Percentiles rank a stretch among this genome's conserved stretches.
These are phyloP conservation scores for Motacilla tschutschensis DNA, from an alignment of 2,113 vertebrate species.

Conservation along the genomic window DNA sequence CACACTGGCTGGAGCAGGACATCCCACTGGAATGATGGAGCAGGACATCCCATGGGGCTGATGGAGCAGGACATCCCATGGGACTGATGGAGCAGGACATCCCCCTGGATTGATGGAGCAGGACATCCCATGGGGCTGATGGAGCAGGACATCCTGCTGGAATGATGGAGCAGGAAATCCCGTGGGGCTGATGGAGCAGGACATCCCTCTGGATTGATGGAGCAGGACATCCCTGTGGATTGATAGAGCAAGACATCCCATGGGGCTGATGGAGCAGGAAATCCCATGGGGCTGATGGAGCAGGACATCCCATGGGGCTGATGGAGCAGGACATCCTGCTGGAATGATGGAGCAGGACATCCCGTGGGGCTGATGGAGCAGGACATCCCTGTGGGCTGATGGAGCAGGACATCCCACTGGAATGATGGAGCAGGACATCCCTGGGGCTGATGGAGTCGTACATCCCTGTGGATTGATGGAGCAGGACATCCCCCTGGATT, in stretches of 20 bases:
- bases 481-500: rapidly evolving
- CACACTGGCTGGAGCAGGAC: rapidly evolving
- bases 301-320: neutral
- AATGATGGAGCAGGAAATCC: rapidly evolving
- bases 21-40: neutral
- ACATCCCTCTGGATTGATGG: rapidly evolving
- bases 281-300: neutral
- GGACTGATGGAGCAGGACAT: neutral
- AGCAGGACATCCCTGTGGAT: too few relatives aligned
- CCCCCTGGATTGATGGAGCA: neutral
- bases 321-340: too few relatives aligned
- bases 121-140: rapidly evolving
- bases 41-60: neutral
- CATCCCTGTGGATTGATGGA: neutral
- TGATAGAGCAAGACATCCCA: too few relatives aligned
- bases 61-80: neutral
- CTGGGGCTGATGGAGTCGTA: neutral
- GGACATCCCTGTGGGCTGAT: too few relatives aligned
- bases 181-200: neutral
- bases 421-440: neutral
- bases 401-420: too few relatives aligned
- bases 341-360: too few relatives aligned
- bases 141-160: rapidly evolving
- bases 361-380: too few relatives aligned
- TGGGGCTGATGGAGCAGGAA: too few relatives aligned